These are phyloP conservation scores for Patella caerulea DNA, from an alignment of 2,888 invertebrate species.

Conservation along the genomic window DNA sequence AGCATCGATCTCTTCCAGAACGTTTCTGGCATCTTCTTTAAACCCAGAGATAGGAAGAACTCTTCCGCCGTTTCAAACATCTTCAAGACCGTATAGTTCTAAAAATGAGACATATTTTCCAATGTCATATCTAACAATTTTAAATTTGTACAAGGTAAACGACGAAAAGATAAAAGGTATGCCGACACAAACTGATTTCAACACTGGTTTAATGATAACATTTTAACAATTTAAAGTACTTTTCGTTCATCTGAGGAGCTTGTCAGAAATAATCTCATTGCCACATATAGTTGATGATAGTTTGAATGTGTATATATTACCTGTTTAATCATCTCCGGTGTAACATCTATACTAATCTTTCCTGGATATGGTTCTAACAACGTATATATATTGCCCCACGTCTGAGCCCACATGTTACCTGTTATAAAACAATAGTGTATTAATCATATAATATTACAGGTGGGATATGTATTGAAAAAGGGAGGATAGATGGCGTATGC, in stretches of 20 bases:
- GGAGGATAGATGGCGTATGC: too few relatives aligned
- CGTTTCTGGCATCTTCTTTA: slow-evolving; percentile 85
- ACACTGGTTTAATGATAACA: too few relatives aligned
- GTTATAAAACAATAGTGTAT: slow-evolving; percentile 6
- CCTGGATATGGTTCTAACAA: slow-evolving; percentile 78
- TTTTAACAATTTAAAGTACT: too few relatives aligned
- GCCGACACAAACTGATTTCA: too few relatives aligned
- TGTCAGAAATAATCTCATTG: too few relatives aligned
- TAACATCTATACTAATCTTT: slow-evolving; percentile 81
- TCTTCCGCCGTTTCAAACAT: slow-evolving; percentile 73
- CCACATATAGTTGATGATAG: too few relatives aligned
- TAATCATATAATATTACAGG: neutral
- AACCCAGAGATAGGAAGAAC: slow-evolving; percentile 69
- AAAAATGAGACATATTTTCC: slow-evolving; percentile 11
- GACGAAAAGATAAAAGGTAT: too few relatives aligned
- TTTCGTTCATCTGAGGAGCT: too few relatives aligned
- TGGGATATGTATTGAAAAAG: too few relatives aligned
- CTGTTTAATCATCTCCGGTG: slow-evolving; percentile 78
- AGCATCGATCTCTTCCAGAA: slow-evolving; percentile 89
- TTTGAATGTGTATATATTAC: slow-evolving; percentile 18
- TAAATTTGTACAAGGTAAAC: too few relatives aligned
- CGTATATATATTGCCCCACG: slow-evolving; percentile 62
- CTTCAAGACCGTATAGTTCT: slow-evolving; percentile 72
- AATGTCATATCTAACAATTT: neutral
- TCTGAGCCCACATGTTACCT: slow-evolving; percentile 76